phyloP scores from a whole-genome alignment of 2,888 invertebrate genomes.

The Drosophila quinaria region DNA sequence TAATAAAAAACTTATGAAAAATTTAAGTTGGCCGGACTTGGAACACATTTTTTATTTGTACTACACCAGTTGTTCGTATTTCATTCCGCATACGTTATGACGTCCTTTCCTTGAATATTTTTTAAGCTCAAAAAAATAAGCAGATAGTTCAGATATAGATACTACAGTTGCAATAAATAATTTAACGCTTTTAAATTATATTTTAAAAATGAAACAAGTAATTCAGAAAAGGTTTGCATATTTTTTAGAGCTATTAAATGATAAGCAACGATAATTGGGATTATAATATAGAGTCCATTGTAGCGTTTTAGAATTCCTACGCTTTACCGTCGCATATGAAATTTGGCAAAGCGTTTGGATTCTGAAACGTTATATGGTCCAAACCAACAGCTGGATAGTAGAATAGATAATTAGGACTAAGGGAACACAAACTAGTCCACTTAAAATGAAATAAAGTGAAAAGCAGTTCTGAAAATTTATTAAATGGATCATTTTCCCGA shows the following conservation, averaged over 20 bases:
- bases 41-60: too few relatives aligned
- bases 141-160: too few relatives aligned
- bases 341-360: constrained; percentile 97
- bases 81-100: too few relatives aligned
- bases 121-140: too few relatives aligned
- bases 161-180: too few relatives aligned
- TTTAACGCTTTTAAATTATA: too few relatives aligned
- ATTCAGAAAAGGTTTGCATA: too few relatives aligned
- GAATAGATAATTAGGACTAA: neutral
- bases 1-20: too few relatives aligned
- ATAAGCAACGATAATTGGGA: neutral
- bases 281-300: constrained; percentile 79
- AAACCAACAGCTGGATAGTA: constrained; percentile 13
- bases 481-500: neutral
- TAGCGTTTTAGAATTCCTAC: constrained; percentile 97
- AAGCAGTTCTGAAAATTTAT: neutral
- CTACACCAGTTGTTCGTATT: too few relatives aligned
- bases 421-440: neutral
- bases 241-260: neutral
- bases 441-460: neutral
- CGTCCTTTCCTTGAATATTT: too few relatives aligned
- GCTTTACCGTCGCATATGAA: constrained; percentile 92
- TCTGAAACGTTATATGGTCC: constrained; percentile 91
- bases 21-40: too few relatives aligned
- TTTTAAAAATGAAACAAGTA: too few relatives aligned